Percentiles rank a stretch among this genome's conserved stretches.
These are phyloP conservation scores for Hecatera dysodea DNA, from an alignment of 2,888 invertebrate genomes.

Conservation along the genomic window DNA sequence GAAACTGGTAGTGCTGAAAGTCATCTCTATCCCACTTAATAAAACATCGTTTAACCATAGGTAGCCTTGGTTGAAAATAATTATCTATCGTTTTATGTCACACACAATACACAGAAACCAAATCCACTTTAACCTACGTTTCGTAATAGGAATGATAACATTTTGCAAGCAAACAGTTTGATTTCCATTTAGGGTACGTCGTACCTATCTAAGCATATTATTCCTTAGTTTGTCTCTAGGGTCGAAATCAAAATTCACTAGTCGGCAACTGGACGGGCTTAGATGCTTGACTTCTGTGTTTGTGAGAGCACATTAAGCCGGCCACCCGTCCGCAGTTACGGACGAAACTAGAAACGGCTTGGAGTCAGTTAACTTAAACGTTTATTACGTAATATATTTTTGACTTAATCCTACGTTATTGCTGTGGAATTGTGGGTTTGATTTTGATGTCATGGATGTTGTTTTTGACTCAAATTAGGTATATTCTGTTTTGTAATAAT, in stretches of 20 bases:
- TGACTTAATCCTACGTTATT: constrained; percentile 37
- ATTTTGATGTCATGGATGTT: background rate
- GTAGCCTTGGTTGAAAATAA: background rate
- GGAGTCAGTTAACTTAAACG: constrained; percentile 54
- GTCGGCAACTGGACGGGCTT: constrained; percentile 53
- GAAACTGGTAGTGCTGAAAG: background rate
- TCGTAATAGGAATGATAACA: constrained; percentile 2
- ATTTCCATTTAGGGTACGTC: constrained; percentile 33
- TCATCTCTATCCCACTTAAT: background rate
- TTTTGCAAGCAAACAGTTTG: constrained; percentile 37
- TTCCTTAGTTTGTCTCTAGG: constrained; percentile 48
- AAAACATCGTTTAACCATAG: background rate
- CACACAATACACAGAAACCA: constrained; percentile 12
- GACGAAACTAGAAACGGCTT: constrained; percentile 51
- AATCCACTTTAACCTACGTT: background rate
- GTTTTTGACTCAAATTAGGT: too few relatives aligned
- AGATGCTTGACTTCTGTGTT: constrained; percentile 56
- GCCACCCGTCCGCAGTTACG: constrained; percentile 45
- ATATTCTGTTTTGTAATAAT: background rate
- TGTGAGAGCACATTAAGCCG: constrained; percentile 53
- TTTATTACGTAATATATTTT: constrained; percentile 48
- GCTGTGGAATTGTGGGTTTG: background rate
- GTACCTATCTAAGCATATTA: constrained; percentile 31
- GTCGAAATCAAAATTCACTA: constrained; percentile 64
- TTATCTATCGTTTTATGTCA: constrained; percentile 3